phyloP scores from a whole-genome alignment of 2,888 invertebrate genomes.

The Lamellibrachia satsuma region DNA sequence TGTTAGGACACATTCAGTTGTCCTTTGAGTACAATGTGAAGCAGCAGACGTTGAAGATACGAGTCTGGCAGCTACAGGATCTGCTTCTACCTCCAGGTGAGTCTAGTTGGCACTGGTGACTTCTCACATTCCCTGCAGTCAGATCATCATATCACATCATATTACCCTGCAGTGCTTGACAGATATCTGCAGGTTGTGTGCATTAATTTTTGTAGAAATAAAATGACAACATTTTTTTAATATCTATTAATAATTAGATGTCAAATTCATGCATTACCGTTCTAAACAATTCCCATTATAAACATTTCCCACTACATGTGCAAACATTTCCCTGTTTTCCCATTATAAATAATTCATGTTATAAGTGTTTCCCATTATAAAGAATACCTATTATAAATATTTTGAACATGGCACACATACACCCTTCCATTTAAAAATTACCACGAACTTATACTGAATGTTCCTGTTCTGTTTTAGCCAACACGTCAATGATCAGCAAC shows the following conservation, averaged over 20 bases:
- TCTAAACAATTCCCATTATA: not conserved
- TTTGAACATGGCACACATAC: too few species aligned
- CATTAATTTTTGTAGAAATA: too few species aligned
- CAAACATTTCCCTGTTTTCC: too few species aligned
- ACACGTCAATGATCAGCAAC: constrained; percentile 57
- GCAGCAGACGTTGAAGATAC: constrained; percentile 51
- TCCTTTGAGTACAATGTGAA: constrained; percentile 60
- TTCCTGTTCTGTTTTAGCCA: constrained; percentile 46
- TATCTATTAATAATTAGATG: not conserved
- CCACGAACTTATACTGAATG: not conserved
- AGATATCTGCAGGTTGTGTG: too few species aligned
- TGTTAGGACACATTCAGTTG: constrained; percentile 54
- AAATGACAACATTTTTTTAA: not conserved
- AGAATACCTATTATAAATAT: too few species aligned
- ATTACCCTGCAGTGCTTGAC: too few species aligned
- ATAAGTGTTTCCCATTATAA: too few species aligned
- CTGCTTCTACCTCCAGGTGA: constrained; percentile 54
- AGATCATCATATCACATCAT: not conserved
- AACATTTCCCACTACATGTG: not conserved
- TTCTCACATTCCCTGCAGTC: not conserved
- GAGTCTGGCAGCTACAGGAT: constrained; percentile 58
- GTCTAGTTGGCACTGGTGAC: not conserved
- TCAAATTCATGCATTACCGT: not conserved
- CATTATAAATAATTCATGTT: too few species aligned
- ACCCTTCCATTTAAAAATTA: not conserved